phyloP scores from a whole-genome alignment of 1,140 invertebrate species.

The Listronotus oregonensis region DNA sequence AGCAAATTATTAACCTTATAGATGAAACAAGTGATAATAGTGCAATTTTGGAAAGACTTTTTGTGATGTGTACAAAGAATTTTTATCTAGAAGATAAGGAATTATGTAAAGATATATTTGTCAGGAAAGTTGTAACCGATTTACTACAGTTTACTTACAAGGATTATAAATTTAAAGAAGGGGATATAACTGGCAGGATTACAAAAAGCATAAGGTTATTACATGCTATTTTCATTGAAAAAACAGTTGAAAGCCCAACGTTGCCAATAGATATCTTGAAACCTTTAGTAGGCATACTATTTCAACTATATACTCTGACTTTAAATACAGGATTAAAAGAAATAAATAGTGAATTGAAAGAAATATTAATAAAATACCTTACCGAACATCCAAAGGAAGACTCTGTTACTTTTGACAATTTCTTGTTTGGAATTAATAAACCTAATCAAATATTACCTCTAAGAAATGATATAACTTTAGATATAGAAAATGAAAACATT shows the following conservation, averaged over 20 bases:
- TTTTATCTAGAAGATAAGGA: constrained; percentile 60
- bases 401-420: constrained; percentile 40
- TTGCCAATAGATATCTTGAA: constrained; percentile 41
- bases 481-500: constrained; percentile 19
- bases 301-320: constrained; percentile 41
- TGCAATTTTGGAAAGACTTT: constrained; percentile 29
- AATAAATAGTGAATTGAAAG: constrained; percentile 37
- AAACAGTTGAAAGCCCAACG: constrained; percentile 14
- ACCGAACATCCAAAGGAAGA: constrained; percentile 6
- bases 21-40: constrained; percentile 48
- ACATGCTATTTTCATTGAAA: constrained; percentile 54
- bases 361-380: constrained; percentile 42
- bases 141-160: constrained; percentile 55
- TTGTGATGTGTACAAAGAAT: constrained; percentile 57
- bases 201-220: constrained; percentile 55
- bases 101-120: constrained; percentile 56
- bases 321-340: constrained; percentile 29
- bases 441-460: constrained; percentile 24
- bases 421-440: constrained; percentile 42
- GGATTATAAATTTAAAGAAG: constrained; percentile 39
- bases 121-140: constrained; percentile 53
- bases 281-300: constrained; percentile 40
- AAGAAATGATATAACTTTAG: constrained; percentile 35
- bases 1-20: constrained; percentile 60
- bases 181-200: constrained; percentile 53